A percentile compares a stretch with the other conserved stretches of the same genome.
These are phyloP conservation scores for Eretmochelys imbricata DNA, from an alignment of 2,113 vertebrate genomes.

Conservation along the genomic window DNA sequence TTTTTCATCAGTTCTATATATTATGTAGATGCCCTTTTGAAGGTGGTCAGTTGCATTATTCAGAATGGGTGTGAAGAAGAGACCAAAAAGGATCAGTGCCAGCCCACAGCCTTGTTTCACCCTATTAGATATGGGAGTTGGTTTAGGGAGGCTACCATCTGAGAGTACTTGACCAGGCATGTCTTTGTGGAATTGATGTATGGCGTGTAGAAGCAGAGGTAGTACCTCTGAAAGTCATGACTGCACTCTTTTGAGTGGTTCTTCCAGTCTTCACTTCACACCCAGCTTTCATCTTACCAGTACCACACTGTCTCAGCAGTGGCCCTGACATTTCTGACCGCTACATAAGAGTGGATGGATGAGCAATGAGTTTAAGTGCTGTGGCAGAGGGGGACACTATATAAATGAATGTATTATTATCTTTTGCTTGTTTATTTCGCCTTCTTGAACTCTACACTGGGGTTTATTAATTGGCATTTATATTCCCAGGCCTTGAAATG, in stretches of 20 bases:
- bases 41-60: too few species aligned
- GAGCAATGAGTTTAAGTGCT: not conserved
- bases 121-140: not conserved
- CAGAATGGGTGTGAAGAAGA: not conserved
- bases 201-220: not conserved
- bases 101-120: not conserved
- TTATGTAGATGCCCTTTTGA: too few species aligned
- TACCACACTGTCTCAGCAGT: not conserved
- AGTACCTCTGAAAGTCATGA: not conserved
- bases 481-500: constrained; percentile 45
- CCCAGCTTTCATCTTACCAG: not conserved
- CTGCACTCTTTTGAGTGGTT: not conserved
- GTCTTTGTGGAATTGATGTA: not conserved
- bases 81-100: not conserved
- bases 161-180: not conserved
- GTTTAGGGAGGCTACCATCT: not conserved
- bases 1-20: too few species aligned
- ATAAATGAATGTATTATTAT: not conserved
- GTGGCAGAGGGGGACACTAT: not conserved
- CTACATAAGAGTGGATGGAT: not conserved
- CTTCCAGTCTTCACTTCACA: not conserved
- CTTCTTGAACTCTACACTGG: not conserved
- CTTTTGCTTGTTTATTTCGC: constrained; percentile 29
- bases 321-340: not conserved
- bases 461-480: constrained; percentile 25